Conservation (phyloP, 2,888 invertebrate genomes). For the Pachydiplax longipennis region DNA sequence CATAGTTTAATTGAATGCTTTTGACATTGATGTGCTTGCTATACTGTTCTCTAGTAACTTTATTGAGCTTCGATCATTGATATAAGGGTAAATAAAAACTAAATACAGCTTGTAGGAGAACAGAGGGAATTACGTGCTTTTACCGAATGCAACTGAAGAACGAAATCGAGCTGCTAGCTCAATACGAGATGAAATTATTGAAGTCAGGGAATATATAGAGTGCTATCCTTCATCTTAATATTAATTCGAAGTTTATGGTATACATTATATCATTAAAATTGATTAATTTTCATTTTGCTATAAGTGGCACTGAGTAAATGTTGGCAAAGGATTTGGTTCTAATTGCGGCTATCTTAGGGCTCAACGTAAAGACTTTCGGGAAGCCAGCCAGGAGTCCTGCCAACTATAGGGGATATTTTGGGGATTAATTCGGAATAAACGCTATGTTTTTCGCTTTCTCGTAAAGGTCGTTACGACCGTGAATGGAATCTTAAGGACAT, state of each 20-base stretch:
- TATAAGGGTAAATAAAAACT: too few relatives aligned
- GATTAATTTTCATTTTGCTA: not conserved
- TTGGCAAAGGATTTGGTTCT: not conserved
- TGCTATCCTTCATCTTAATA: not conserved
- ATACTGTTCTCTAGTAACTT: too few relatives aligned
- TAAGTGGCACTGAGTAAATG: not conserved
- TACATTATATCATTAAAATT: not conserved
- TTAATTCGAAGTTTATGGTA: not conserved
- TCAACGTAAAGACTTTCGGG: not conserved
- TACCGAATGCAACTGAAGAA: not conserved
- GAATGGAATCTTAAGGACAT: slow-evolving; percentile 14
- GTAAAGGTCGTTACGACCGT: not conserved
- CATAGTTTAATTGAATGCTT: too few relatives aligned
- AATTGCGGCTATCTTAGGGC: slow-evolving; percentile 10
- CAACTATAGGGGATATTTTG: slow-evolving; percentile 27
- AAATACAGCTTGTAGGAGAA: too few relatives aligned
- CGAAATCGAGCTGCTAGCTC: not conserved
- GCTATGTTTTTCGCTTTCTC: not conserved
- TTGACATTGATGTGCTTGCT: too few relatives aligned
- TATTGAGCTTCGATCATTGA: too few relatives aligned
- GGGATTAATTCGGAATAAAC: slow-evolving; percentile 30
- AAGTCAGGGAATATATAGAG: not conserved
- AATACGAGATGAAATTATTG: not conserved
- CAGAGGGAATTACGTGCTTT: too few relatives aligned
- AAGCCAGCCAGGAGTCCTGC: not conserved